Base-by-base conservation (phyloP, 2,113 vertebrate genomes). In the Balaenoptera acutorostrata region DNA sequence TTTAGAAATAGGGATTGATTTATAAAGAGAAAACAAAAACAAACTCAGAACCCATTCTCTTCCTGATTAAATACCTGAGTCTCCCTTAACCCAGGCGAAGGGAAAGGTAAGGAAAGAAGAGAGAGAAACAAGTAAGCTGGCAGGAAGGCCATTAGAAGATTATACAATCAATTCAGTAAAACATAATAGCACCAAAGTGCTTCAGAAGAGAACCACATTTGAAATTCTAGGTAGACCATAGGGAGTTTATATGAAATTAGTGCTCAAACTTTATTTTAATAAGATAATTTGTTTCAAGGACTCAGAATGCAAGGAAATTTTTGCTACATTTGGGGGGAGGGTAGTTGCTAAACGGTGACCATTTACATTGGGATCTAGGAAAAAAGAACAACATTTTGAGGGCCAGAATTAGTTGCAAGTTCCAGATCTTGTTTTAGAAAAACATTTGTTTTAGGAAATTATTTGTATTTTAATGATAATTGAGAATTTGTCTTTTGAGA, bases 171-270 rank as follows among this genome's bases (percentile, higher is more conserved):
- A 10, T 39, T 55, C 5, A 36, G 20, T 85, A 75, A 87, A 85
- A 89, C 39, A 83, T 64, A 93, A 78, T n/a, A 52, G 21, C 33
- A 81, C 33, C 84, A 52, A 93, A 75, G 36, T 80, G 36, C 68
- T 92, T 80, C 55, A 90, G 90, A 57, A 90, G 84, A 77, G 52
- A 88, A 78, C 23, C 17, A 46, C 27, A 69, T 69, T 91, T 82
- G 84, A 87, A 94, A 94, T 85, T 85, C 31, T n/a, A 94, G 88
- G 41, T 18, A 96, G 39, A 46, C 15, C 2, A 17, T 49, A 90
- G 29, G 6, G 7, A 97, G 80, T 66, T 88, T 39, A 75, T 83
- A 61, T 90, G 17, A 97, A 97, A 95, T 93, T 46, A 85, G 77
- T 75, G 63, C 41, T 72, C 25, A 87, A 83, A 78, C 14, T 86